These are phyloP conservation scores for Aurelia sp. DNA, from an alignment of 30 jellyfish, hydroid and myxozoan species.

Conservation along the genomic window DNA sequence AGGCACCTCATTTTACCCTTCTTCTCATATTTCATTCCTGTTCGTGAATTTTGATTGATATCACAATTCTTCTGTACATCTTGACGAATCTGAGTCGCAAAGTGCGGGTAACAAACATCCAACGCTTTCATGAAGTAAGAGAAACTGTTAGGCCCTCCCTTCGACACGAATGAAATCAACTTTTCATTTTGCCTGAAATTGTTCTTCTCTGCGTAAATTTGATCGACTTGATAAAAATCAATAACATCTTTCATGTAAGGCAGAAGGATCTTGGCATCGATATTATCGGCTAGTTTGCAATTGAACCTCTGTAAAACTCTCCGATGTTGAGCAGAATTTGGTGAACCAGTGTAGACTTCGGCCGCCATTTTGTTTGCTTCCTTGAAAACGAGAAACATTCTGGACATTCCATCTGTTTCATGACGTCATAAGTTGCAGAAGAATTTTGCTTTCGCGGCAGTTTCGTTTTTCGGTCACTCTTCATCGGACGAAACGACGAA, in stretches of 20 bases:
- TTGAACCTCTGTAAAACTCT: constrained; percentile 8
- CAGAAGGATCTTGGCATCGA: constrained; percentile 39
- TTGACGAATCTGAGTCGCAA: constrained; percentile 39
- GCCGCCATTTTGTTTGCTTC: too few relatives aligned
- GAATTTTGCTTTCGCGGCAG: background rate
- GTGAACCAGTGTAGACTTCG: too few relatives aligned
- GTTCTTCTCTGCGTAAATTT: constrained; percentile 20
- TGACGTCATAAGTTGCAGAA: background rate
- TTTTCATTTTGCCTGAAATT: constrained; percentile 34
- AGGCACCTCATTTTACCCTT: too few relatives aligned
- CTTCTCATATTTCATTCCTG: too few relatives aligned
- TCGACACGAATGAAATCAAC: constrained; percentile 31
- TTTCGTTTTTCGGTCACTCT: background rate
- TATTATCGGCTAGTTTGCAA: constrained; percentile 31
- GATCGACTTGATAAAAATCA: constrained; percentile 35
- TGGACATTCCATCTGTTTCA: too few relatives aligned
- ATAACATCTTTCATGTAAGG: constrained; percentile 57
- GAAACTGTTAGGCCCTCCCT: constrained; percentile 56
- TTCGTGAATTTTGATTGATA: background rate
- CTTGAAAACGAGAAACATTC: too few relatives aligned
- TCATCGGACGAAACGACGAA: too few relatives aligned
- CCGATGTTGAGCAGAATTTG: background rate
- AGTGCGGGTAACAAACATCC: constrained; percentile 36
- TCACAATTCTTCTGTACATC: constrained; percentile 11
- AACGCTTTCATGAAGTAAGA: constrained; percentile 51